Percentiles rank a stretch among this genome's conserved stretches.
Conservation (phyloP, 1,140 invertebrate species). For the Aricia agestis region DNA sequence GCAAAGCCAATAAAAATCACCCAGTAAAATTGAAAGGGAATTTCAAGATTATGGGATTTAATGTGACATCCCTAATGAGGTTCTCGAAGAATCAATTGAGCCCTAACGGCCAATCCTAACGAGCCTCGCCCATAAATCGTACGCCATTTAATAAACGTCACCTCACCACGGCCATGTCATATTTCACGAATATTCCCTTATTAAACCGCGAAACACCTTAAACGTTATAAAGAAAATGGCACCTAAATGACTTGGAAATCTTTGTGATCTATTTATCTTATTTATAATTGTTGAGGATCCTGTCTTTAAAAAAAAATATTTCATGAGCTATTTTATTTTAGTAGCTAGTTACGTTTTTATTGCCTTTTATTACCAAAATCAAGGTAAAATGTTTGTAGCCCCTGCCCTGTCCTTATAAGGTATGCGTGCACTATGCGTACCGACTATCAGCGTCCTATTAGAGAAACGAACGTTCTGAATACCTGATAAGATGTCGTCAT, state of each 20-base stretch:
- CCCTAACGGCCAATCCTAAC: slow-evolving; percentile 26
- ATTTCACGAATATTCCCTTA: slow-evolving; percentile 22
- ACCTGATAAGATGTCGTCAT: neutral
- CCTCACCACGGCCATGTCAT: slow-evolving; percentile 32
- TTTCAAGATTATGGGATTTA: neutral
- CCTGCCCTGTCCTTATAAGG: neutral
- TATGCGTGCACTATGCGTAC: neutral
- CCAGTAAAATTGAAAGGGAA: neutral
- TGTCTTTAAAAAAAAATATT: no score
- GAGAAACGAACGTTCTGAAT: neutral
- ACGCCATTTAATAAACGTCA: slow-evolving; percentile 45
- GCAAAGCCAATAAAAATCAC: neutral
- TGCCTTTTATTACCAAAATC: neutral
- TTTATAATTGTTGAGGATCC: no score
- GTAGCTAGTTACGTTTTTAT: no score
- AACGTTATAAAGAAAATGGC: neutral
- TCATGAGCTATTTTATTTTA: no score
- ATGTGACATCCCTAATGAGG: neutral
- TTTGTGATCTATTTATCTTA: no score
- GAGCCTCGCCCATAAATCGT: slow-evolving; percentile 40
- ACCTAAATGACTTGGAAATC: no score
- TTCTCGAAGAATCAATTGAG: slow-evolving; percentile 33
- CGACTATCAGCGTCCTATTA: neutral
- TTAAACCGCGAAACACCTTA: slow-evolving; percentile 7
- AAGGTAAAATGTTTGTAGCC: neutral